These are phyloP conservation scores for Drosophila nigrodunni DNA, from an alignment of 1,140 invertebrate genomes.

Conservation along the genomic window DNA sequence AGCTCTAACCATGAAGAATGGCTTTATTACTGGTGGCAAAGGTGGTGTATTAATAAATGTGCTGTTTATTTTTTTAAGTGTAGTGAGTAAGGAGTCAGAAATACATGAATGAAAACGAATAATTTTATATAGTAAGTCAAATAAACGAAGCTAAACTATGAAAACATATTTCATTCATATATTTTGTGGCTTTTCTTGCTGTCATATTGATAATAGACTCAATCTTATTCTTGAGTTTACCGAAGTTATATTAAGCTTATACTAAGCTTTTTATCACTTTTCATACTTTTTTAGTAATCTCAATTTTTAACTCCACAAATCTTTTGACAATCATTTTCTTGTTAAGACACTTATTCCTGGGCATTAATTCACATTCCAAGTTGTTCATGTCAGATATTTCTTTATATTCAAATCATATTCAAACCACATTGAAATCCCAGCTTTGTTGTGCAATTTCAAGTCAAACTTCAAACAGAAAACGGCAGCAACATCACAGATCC, in stretches of 20 bases:
- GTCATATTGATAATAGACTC: too few species aligned
- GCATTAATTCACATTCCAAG: constrained; percentile 2
- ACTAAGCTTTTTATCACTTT: too few species aligned
- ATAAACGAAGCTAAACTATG: not conserved
- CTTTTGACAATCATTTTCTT: constrained; percentile 14
- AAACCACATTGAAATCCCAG: constrained; percentile 72
- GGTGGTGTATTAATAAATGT: constrained; percentile 12
- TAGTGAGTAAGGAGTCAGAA: not conserved
- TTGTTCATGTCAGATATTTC: constrained; percentile 41
- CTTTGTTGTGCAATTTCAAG: constrained; percentile 66
- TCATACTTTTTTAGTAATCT: too few species aligned
- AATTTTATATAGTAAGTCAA: not conserved
- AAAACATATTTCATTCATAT: too few species aligned
- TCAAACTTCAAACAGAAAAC: constrained; percentile 57
- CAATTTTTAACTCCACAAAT: not conserved
- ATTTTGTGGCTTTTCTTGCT: too few species aligned
- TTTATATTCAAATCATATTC: constrained; percentile 57
- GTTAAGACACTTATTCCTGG: constrained; percentile 29
- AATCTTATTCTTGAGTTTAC: too few species aligned
- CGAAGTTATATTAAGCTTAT: too few species aligned
- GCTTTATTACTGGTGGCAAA: constrained; percentile 25
- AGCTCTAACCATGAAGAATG: constrained; percentile 7
- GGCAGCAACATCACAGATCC: constrained; percentile 42
- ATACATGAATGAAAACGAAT: not conserved
- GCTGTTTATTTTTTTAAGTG: not conserved